Evolutionary conservation across 2,113 vertebrate species (phyloP), one percentile per base, ranked within the genome.

Genomic region (Nansenia antarctica): DNA sequence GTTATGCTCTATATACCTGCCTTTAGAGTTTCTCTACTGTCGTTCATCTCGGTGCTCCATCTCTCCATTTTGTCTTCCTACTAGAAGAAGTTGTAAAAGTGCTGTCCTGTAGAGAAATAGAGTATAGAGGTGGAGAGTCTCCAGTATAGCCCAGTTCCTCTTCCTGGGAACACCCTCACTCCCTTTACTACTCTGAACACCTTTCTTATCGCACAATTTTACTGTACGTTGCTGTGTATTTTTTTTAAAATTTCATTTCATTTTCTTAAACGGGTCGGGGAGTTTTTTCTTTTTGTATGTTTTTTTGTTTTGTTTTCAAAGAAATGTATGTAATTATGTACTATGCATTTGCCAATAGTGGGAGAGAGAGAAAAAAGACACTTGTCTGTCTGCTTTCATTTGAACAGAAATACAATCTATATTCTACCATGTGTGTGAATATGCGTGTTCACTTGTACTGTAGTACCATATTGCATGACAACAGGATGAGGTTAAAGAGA

Each of bases 321-420:
- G 32, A 69, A 72, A 30, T 22, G 63, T 72, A 62, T 80, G 68
- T 85, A 73, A 80, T 79, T 68, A 72, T 82, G 35, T 83, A 65
- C 70, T 81, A 71, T 86, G 83, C 77, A 79, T 89, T 79, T 78
- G 70, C 55, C 60, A 62, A 15, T 61, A 64, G 59, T 9, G 20
- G 30, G 37, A 68, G 72, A 85, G 78, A 75, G 65, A 82, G 64
- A 64, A 39, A 32, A 60, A 65, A 77, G 32, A 47, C 76, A 70
- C 71, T 72, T 82, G 68, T 20, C 6, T 11, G 24, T n/a, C n/a
- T n/a, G n/a, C n/a, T 60, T 34, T 32, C 35, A n/a, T 34, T 60
- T 22, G 9, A 8, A 4, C 9, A 60, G 30, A 15, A n/a, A 60
- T 20, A n/a, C n/a, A n/a, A n/a, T n/a, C n/a, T n/a, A n/a, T n/a